Conservation (phyloP, 2,113 vertebrate species). For the Heliornis fulica region DNA sequence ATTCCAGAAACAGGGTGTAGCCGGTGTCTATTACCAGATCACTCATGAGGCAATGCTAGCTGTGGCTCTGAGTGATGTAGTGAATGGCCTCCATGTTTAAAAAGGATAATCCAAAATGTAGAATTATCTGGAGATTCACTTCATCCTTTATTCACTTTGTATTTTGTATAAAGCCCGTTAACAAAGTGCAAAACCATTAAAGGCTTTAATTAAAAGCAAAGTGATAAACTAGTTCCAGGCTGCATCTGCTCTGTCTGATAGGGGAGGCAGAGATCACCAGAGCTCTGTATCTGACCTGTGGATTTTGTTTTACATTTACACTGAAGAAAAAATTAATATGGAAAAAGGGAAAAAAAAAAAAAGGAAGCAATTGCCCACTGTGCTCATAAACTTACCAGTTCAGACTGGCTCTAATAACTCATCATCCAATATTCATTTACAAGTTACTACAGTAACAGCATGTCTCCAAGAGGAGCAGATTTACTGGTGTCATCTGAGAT, state of each 20-base stretch:
- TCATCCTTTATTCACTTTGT: background rate
- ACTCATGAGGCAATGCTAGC: background rate
- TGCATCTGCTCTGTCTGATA: constrained; percentile 26
- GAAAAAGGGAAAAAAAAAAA: background rate
- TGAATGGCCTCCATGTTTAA: background rate
- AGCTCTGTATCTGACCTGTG: background rate
- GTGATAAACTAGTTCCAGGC: background rate
- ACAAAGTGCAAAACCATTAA: background rate
- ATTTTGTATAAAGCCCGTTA: background rate
- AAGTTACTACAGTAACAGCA: constrained; percentile 64
- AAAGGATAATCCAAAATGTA: background rate
- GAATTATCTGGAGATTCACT: background rate
- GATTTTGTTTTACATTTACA: constrained; percentile 3
- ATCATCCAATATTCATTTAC: constrained; percentile 62
- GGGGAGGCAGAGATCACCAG: background rate
- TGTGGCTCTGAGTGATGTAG: background rate
- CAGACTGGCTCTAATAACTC: constrained; percentile 51
- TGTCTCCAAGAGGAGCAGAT: constrained; percentile 49
- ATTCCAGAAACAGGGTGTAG: background rate
- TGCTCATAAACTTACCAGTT: constrained; percentile 44
- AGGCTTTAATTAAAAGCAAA: constrained; percentile 28
- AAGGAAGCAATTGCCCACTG: constrained; percentile 22
- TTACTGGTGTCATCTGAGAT: constrained; percentile 57
- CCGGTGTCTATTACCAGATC: background rate
- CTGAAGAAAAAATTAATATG: background rate